Percentiles rank a stretch among this genome's conserved stretches.
phyloP scores from a whole-genome alignment of 2,113 vertebrate species.

The Phyllopteryx taeniolatus region DNA sequence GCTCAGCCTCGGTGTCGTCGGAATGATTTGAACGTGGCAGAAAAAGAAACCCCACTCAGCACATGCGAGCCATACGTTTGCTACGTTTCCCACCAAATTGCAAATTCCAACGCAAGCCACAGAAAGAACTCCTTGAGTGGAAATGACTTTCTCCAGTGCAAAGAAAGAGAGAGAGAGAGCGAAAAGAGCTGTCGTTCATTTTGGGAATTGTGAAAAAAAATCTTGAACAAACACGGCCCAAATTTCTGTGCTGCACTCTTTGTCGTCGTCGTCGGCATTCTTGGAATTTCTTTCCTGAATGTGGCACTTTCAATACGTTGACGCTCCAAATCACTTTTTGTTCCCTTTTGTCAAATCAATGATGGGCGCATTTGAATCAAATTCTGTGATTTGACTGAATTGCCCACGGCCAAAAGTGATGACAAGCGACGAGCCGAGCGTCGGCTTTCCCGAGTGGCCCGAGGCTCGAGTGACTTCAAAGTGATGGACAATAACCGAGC shows the following conservation, averaged over 20 bases:
- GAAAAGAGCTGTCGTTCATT: neutral
- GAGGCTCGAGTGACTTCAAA: too few species aligned
- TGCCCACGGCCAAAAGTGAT: neutral
- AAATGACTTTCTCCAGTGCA: slow-evolving; percentile 1
- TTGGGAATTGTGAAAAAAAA: neutral
- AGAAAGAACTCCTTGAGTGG: too few species aligned
- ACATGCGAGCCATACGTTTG: too few species aligned
- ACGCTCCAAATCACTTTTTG: neutral
- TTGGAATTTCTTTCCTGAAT: slow-evolving; percentile 5
- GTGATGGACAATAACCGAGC: neutral
- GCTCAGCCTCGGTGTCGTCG: too few species aligned
- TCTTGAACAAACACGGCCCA: too few species aligned
- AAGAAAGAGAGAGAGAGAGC: neutral
- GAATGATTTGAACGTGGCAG: too few species aligned
- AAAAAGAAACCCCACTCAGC: too few species aligned
- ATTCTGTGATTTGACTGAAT: neutral
- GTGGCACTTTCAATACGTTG: slow-evolving; percentile 7
- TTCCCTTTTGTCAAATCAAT: slow-evolving; percentile 1
- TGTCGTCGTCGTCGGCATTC: slow-evolving; percentile 19
- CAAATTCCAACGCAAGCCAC: too few species aligned
- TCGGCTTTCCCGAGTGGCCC: neutral
- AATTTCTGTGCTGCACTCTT: slow-evolving; percentile 9
- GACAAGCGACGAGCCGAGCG: neutral
- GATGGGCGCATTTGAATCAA: neutral
- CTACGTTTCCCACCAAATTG: too few species aligned